Percentiles rank a stretch among this genome's conserved stretches.
Evolutionary conservation across 1,140 invertebrate genomes (phyloP).

Genomic region (Trichonephila clavipes): DNA sequence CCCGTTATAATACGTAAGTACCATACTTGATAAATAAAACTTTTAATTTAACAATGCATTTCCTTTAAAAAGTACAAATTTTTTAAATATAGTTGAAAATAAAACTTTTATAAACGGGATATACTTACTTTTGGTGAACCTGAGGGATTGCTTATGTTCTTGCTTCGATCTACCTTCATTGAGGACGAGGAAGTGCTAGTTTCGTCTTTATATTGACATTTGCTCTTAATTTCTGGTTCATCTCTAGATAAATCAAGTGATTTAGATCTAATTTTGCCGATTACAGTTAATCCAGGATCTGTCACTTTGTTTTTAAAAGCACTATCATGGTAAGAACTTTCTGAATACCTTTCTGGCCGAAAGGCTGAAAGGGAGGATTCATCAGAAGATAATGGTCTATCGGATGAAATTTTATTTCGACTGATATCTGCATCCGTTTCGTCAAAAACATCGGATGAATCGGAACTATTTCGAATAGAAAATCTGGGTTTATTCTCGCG

Average conservation of each 20-base stretch:
- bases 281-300: background rate
- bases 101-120: background rate
- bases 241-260: background rate
- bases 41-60: too few relatives aligned
- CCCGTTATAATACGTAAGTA: too few relatives aligned
- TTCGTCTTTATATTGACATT: background rate
- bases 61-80: too few relatives aligned
- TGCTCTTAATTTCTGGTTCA: background rate
- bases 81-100: background rate
- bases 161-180: background rate
- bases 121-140: background rate
- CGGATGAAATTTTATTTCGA: background rate
- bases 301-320: background rate
- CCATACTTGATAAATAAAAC: too few relatives aligned
- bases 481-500: background rate
- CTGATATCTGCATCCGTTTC: background rate
- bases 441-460: background rate
- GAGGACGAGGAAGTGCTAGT: background rate
- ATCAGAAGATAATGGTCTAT: background rate
- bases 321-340: background rate
- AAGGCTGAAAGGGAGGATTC: background rate
- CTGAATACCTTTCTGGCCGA: background rate
- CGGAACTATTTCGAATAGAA: background rate
- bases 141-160: background rate
- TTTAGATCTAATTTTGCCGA: background rate